Base-by-base conservation (phyloP, 2,888 invertebrate species). In the Nomada goodeniana region DNA sequence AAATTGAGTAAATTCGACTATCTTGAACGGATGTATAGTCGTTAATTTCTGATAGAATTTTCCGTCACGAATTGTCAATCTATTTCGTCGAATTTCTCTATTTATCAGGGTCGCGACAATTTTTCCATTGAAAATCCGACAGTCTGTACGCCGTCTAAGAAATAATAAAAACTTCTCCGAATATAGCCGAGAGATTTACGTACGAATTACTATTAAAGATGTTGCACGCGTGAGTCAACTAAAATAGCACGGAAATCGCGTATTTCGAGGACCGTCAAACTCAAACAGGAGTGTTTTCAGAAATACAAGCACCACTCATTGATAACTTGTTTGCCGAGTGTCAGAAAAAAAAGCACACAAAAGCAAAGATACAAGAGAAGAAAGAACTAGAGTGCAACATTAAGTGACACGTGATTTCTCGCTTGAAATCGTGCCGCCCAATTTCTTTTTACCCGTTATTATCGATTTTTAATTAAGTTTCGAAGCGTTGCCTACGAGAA, bases 381-480 rank as follows among this genome's bases (percentile, higher is more conserved):
- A 44, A 5, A 26, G 20, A 59, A 70, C 5, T 47, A 15, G 47
- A 47, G 47, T 42, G 53, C 53, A 20, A 68, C 55, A 42, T 36
- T 18, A 60, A 55, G 42, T 55, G 68, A 55, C 67, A 23, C 23
- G 29, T 23, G 42, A 55, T 55, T 23, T 68, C 53, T 18, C 42
- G 18, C 23, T 55, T 10, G 53, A 71, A 52, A 68, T 15, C 20
- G 18, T 23, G 18, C 10, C 18, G 13, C 13, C 20, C 9, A 36
- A 60, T 42, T 53, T 60, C 59, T 42, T 53, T 60, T 50, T 42
- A 42, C 53, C 44, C 23, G 53, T 20, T 29, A 47, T 61, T 42
- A 29, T n/a, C 42, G 60, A 36, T 44, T 76, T 61, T 61, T 70
- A 61, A 67, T 77, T 60, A 57, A 69, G 23, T 57, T 57, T 68